Base-by-base conservation (phyloP, 2,888 invertebrate genomes). In the Tipula confusa region DNA sequence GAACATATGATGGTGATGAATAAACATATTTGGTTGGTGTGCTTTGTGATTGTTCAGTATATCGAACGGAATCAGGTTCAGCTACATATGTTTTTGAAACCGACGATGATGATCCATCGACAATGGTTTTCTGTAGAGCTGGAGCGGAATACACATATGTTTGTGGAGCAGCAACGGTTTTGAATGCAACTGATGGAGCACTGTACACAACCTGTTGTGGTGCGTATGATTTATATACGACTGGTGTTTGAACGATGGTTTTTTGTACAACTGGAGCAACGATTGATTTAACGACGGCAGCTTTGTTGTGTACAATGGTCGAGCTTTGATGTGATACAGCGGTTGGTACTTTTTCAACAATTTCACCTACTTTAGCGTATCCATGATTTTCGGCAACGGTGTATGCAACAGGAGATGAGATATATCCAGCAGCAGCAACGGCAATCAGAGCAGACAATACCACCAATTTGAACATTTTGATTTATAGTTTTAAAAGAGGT, bases 241-340 rank as follows among this genome's bases (percentile, higher is more conserved):
- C 15, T 15, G 43, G 43, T 43, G 43, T 28, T 87, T n/a, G n/a
- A n/a, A 6, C n/a, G 43, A n/a, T 7, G 5, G 43, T n/a, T 43
- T n/a, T 28, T 87, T 36, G 18, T 15, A 38, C 29, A 64, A 84
- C 84, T 11, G 86, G 85, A 28, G 86, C 85, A 79, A 86, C 85
- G 33, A 86, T 84, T 0, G 86, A 85, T 5, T 85, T 85, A 1
- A 86, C 84, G 38, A 87, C 84, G 85, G 91, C 86, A 0, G 90
- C 90, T 0, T 89, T 88, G 28, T 90, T 89, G 85, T 90, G 91
- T 15, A 91, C 87, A 84, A 91, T 91, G 0, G 91, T 87, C 29
- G 91, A 90, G 83, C 91, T 91, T 86, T 92, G 92, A 84, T 92
- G 92, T 11, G 92, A 92, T 0, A 91, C 90, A 2, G 92, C 89